phyloP scores from a whole-genome alignment of 2,797 vertebrate species.

The Leucoraja ocellata region DNA sequence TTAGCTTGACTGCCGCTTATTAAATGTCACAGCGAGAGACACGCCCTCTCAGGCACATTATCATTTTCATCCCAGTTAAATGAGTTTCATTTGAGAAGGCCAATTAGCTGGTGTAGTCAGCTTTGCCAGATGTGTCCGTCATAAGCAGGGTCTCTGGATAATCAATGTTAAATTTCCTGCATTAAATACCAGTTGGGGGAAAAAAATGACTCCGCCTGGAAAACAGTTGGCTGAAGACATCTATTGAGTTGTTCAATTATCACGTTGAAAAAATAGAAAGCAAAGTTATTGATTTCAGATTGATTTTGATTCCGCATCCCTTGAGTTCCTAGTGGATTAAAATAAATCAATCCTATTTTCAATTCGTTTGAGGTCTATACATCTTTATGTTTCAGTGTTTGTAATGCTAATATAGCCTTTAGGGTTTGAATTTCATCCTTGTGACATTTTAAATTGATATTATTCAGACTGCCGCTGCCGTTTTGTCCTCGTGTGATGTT shows the following conservation, averaged over 20 bases:
- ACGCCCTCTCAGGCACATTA: conserved; percentile 8
- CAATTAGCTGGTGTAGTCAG: conserved; percentile 27
- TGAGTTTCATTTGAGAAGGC: conserved; percentile 17
- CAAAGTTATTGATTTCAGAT: conserved; percentile 21
- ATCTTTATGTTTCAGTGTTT: background rate
- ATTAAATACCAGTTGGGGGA: background rate
- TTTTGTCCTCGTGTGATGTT: background rate
- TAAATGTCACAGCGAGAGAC: conserved; percentile 15
- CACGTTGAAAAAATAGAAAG: background rate
- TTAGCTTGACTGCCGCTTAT: background rate
- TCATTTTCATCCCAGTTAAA: conserved; percentile 33
- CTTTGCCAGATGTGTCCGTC: conserved; percentile 33
- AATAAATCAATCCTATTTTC: background rate
- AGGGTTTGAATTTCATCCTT: background rate
- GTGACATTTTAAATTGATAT: background rate
- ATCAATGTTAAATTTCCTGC: background rate
- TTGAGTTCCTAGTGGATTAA: background rate
- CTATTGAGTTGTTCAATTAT: background rate
- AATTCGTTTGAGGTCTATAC: background rate
- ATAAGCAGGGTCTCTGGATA: conserved; percentile 7
- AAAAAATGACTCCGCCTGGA: background rate
- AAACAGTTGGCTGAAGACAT: background rate
- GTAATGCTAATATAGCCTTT: conserved; percentile 7
- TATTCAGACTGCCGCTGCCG: background rate
- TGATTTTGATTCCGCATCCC: background rate